These are phyloP conservation scores for Tragelaphus strepsiceros DNA, from an alignment of 2,113 vertebrate species.

Conservation along the genomic window DNA sequence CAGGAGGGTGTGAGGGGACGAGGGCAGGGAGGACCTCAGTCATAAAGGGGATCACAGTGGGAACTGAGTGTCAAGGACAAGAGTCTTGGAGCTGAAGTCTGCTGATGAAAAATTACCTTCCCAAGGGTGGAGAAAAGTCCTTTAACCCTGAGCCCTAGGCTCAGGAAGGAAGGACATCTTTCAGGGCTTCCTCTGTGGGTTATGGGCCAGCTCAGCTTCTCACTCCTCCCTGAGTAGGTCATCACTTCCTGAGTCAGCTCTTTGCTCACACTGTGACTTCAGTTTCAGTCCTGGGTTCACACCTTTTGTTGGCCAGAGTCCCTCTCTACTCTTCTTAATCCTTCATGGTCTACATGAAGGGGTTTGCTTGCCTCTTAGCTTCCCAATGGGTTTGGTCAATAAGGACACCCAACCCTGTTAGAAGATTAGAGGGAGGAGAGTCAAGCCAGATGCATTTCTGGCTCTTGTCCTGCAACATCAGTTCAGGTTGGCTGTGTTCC, in stretches of 20 bases:
- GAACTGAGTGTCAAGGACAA: not conserved
- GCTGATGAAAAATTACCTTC: not conserved
- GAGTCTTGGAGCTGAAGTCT: not conserved
- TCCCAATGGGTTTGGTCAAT: not conserved
- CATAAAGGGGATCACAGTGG: not conserved
- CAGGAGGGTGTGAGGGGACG: accelerated
- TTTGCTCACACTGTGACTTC: not conserved
- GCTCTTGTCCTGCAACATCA: not conserved
- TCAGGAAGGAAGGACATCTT: not conserved
- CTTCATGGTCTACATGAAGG: too few species aligned
- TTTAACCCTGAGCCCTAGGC: not conserved
- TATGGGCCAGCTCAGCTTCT: not conserved
- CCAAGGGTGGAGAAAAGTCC: not conserved
- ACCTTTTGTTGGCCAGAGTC: not conserved
- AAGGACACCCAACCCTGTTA: not conserved
- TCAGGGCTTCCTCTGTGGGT: not conserved
- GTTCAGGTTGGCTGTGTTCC: not conserved
- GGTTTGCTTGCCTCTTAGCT: not conserved
- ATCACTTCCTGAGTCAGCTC: not conserved
- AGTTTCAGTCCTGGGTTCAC: not conserved
- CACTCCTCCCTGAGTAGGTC: not conserved
- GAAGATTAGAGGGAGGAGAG: not conserved
- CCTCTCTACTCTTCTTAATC: not conserved
- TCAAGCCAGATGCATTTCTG: not conserved
- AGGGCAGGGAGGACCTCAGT: not conserved